phyloP scores from a whole-genome alignment of 2,113 vertebrate species.

The Malurus alboscapulatus region DNA sequence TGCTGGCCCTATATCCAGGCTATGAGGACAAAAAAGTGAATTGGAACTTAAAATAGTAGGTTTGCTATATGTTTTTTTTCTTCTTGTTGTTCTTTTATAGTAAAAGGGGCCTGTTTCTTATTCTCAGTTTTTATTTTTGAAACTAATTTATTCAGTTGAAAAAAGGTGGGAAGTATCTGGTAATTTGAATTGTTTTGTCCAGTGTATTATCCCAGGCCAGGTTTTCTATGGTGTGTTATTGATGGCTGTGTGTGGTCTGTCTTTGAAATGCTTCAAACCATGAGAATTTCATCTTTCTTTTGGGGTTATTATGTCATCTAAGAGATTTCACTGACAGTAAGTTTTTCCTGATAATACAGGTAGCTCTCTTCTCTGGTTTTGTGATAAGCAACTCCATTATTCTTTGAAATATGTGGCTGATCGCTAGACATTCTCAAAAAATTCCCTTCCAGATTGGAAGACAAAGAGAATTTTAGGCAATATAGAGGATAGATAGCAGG shows the following conservation, averaged over 20 bases:
- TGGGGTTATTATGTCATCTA: not conserved
- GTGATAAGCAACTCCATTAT: not conserved
- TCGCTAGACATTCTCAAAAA: not conserved
- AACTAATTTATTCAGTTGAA: not conserved
- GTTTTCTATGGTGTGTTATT: not conserved
- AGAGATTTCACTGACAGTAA: not conserved
- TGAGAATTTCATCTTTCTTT: not conserved
- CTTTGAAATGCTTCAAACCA: not conserved
- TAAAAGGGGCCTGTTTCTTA: not conserved
- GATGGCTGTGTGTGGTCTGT: not conserved
- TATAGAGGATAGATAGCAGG: not conserved
- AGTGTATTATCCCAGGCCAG: not conserved
- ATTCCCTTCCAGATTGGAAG: not conserved
- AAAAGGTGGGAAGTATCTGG: not conserved
- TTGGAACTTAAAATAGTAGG: not conserved
- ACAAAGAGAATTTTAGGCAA: conserved; percentile 25
- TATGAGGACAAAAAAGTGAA: not conserved
- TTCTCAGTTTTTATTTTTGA: not conserved
- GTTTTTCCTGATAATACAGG: not conserved
- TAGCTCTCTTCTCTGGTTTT: not conserved
- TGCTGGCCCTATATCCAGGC: not conserved
- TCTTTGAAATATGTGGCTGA: conserved; percentile 2
- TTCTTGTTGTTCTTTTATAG: not conserved
- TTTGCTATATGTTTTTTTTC: not conserved
- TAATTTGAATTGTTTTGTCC: not conserved